These are phyloP conservation scores for Epinotia bilunana DNA, from an alignment of 2,888 invertebrate species.

Conservation along the genomic window DNA sequence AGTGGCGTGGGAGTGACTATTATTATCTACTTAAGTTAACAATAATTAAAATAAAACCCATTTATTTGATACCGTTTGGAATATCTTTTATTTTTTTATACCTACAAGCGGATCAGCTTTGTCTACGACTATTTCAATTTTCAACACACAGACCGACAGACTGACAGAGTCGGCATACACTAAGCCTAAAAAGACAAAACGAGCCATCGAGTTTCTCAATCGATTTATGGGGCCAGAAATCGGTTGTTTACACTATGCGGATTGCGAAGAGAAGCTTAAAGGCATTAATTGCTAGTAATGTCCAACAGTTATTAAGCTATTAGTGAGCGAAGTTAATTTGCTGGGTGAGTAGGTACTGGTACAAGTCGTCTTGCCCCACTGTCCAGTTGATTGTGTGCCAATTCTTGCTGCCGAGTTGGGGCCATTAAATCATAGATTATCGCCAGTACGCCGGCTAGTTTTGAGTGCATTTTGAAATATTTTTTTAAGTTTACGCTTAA, in stretches of 20 bases:
- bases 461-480: no score
- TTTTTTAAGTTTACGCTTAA: not conserved
- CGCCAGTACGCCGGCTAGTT: not conserved
- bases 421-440: slow-evolving; percentile 33
- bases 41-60: no score
- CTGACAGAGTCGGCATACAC: no score
- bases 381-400: slow-evolving; percentile 44
- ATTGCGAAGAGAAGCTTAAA: not conserved
- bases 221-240: not conserved
- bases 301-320: slow-evolving; percentile 26
- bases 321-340: slow-evolving; percentile 12
- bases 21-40: no score
- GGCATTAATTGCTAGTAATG: slow-evolving; percentile 18
- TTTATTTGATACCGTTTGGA: no score
- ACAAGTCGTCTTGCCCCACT: slow-evolving; percentile 40
- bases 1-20: no score
- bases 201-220: not conserved
- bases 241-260: slow-evolving; percentile 2
- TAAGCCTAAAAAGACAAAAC: not conserved
- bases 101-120: no score
- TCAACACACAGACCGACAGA: no score
- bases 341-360: slow-evolving; percentile 31
- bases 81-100: no score
- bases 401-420: slow-evolving; percentile 39
- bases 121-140: no score